Conservation (phyloP, 2,797 vertebrate species). For the Enteromius fasciolatus region DNA sequence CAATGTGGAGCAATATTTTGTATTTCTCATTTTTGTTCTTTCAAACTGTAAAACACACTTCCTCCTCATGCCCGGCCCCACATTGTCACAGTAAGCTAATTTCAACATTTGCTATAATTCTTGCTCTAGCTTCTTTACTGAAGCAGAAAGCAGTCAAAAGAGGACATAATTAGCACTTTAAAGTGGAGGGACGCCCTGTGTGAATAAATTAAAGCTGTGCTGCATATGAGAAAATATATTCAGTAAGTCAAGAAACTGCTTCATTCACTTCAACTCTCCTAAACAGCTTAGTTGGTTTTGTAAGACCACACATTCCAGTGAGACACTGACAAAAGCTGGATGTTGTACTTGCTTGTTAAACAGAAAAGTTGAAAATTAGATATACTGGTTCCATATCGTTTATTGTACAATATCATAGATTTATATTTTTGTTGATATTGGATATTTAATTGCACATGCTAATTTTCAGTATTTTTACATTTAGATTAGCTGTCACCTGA, state of each 20-base stretch:
- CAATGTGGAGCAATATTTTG: constrained; percentile 8
- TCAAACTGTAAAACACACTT: not conserved
- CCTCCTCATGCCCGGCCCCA: not conserved
- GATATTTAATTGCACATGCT: not conserved
- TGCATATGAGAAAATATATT: constrained; percentile 3
- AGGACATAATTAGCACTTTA: constrained; percentile 21
- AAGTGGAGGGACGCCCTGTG: constrained; percentile 16
- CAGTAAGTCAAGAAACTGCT: constrained; percentile 5
- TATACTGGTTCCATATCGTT: not conserved
- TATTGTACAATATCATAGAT: not conserved
- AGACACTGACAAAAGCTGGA: not conserved
- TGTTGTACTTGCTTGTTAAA: not conserved
- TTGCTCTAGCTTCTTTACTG: constrained; percentile 12
- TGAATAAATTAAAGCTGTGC: constrained; percentile 29
- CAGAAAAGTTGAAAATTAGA: not conserved
- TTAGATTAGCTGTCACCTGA: not conserved
- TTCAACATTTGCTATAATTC: constrained; percentile 11
- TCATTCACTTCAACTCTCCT: not conserved
- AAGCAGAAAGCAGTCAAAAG: constrained; percentile 15
- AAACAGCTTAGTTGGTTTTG: not conserved
- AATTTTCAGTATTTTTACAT: not conserved
- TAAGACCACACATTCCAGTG: not conserved
- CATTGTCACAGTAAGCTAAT: constrained; percentile 2
- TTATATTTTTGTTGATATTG: not conserved
- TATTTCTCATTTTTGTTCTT: constrained; percentile 22